phyloP scores from a whole-genome alignment of 2,113 vertebrate genomes.

The Struthidea cinerea region DNA sequence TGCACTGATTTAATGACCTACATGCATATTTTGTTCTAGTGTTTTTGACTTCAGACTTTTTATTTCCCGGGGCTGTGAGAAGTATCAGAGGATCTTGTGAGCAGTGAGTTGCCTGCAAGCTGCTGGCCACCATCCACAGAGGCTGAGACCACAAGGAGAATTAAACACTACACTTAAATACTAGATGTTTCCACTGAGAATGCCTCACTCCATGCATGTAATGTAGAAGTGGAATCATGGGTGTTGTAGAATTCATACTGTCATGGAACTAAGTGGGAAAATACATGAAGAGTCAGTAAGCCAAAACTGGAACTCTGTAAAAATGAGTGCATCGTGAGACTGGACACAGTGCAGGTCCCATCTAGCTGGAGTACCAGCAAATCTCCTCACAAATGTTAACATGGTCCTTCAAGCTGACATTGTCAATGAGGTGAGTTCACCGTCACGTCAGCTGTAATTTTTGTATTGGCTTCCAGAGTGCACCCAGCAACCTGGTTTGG shows the following conservation, averaged over 20 bases:
- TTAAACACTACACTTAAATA: neutral
- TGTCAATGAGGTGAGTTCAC: neutral
- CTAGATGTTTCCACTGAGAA: neutral
- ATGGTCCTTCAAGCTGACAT: neutral
- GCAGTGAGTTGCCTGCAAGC: neutral
- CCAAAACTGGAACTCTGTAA: neutral
- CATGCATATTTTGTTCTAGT: neutral
- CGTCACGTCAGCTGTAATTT: rapidly evolving
- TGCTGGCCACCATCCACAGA: neutral
- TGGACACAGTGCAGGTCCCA: too few relatives aligned
- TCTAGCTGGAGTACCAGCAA: too few relatives aligned
- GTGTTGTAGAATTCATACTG: neutral
- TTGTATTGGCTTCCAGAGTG: neutral
- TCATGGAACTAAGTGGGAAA: neutral
- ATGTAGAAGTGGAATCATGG: neutral
- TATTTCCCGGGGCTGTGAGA: neutral
- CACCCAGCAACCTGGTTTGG: rapidly evolving
- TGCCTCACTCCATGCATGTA: rapidly evolving
- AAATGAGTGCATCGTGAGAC: neutral
- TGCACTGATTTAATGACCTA: neutral
- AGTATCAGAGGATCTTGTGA: neutral
- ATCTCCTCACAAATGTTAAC: neutral
- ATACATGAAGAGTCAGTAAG: neutral
- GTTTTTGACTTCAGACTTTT: neutral
- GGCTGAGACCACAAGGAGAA: neutral